Base-by-base conservation (phyloP, 1,140 invertebrate species). In the Monomorium pharaonis region DNA sequence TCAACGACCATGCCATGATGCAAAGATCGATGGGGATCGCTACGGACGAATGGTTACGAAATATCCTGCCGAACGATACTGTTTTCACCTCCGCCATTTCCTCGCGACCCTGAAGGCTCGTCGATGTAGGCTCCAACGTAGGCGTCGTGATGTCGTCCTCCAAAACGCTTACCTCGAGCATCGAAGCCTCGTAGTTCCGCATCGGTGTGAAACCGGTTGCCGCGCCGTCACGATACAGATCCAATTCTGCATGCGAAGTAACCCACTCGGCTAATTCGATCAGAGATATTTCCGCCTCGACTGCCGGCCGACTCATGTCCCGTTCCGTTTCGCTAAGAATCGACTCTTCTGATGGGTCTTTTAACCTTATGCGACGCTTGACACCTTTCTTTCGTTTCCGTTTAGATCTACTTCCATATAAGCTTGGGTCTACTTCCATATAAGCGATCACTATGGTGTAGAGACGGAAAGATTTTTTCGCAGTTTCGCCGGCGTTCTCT, bases 1-100 rank as follows among this genome's bases (percentile, higher is more conserved):
- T 93, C 63, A 93, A 90, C 0, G 94, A 92, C 95, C 95, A 95
- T 0, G 94, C 94, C 80, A 95, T 94, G 0, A 94, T 78, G 56
- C 94, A 94, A 42, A 95, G 86, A 86, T 95, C 94, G 6, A 95
- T 62, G 0, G 94, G 91, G 37, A 91, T 86, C 0, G 78, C 58
- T 0, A 94, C 9, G 0, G 87, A 65, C 0, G 91, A 62, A 24
- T 92, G 70, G 0, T 86, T 77, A n/a, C 90, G 88, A 83, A 93
- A 92, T 51, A 83, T 90, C 1, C 88, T 87, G 16, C 92, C 88
- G 51, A 85, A 88, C 0, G 91, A 18, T 16, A 7, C 85, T 89
- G n/a, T 44, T 85, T 24, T 89, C 87, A 2, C 62, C 54, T 33
- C 9, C 3, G 49, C 1, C 12, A 58, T 76, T 3, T 70, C 16